phyloP scores from a whole-genome alignment of 1,140 invertebrate species.

The Drosophila subobscura region DNA sequence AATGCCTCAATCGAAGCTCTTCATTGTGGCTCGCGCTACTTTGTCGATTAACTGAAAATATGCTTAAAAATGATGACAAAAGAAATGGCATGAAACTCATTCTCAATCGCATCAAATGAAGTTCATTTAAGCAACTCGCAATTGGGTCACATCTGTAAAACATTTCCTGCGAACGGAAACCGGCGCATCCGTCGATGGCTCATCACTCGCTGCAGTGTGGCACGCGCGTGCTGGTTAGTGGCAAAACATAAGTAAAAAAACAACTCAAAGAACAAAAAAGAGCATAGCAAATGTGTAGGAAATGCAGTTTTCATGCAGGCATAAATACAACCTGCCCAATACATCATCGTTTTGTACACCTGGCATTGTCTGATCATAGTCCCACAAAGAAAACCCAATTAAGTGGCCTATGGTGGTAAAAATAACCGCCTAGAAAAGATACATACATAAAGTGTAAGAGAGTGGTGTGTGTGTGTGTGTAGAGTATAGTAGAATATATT shows the following conservation, averaged over 20 bases:
- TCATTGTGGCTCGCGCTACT: too few species aligned
- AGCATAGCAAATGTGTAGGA: slow-evolving; percentile 28
- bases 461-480: slow-evolving; percentile 22
- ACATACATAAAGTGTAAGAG: slow-evolving; percentile 33
- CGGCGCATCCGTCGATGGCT: slow-evolving; percentile 3
- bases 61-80: too few species aligned
- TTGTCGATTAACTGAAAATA: too few species aligned
- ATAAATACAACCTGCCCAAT: slow-evolving; percentile 88
- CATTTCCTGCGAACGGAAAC: slow-evolving; percentile 7
- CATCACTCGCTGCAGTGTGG: slow-evolving; percentile 20
- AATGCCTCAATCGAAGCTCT: too few species aligned
- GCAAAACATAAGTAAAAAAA: slow-evolving; percentile 22
- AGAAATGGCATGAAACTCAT: too few species aligned
- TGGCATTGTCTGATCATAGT: slow-evolving; percentile 92
- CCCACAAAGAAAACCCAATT: slow-evolving; percentile 90
- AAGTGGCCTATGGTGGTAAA: slow-evolving; percentile 89
- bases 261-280: slow-evolving; percentile 11
- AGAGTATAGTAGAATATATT: slow-evolving; percentile 17
- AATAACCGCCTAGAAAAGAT: slow-evolving; percentile 87
- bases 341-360: slow-evolving; percentile 91
- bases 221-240: slow-evolving; percentile 38
- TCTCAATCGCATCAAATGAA: too few species aligned
- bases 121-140: background rate
- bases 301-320: slow-evolving; percentile 57
- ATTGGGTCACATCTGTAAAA: slow-evolving; percentile 18